A percentile compares a stretch with the other conserved stretches of the same genome.
phyloP scores from a whole-genome alignment of 92 coral and sea anemone genomes.

The Plumapathes pennacea region DNA sequence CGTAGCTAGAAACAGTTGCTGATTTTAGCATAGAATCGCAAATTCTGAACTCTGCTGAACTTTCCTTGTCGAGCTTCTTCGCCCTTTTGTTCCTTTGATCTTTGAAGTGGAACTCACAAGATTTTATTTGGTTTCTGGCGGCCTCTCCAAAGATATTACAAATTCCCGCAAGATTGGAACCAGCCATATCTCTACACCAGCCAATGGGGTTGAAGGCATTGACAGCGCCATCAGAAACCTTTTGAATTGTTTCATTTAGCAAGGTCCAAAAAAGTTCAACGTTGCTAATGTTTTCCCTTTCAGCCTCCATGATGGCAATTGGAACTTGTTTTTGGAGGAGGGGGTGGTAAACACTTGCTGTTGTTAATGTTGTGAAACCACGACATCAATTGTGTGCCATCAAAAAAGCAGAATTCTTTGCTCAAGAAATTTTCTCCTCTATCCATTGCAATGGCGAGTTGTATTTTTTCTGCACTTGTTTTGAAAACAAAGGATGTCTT shows the following conservation, averaged over 20 bases:
- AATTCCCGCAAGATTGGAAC: conserved; percentile 39
- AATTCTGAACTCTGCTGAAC: conserved; percentile 36
- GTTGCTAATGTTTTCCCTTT: conserved; percentile 28
- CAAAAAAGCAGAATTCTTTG: conserved; percentile 56
- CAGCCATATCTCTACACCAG: conserved; percentile 76
- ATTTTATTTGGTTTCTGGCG: conserved; percentile 2
- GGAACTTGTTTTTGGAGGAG: conserved; percentile 30
- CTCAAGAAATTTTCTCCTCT: conserved; percentile 31
- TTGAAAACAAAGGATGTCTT: conserved; percentile 60
- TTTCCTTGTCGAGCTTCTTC: conserved; percentile 18
- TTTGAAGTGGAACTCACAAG: conserved; percentile 68
- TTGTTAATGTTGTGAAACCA: conserved; percentile 43
- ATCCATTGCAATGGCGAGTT: conserved; percentile 47
- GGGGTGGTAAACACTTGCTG: conserved; percentile 59
- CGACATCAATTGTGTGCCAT: conserved; percentile 61
- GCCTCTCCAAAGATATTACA: conserved; percentile 29
- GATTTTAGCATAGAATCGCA: conserved; percentile 39
- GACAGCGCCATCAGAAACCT: conserved; percentile 3
- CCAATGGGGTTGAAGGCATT: conserved; percentile 45
- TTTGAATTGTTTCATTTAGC: conserved; percentile 36
- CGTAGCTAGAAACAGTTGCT: conserved; percentile 28
- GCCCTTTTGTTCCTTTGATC: conserved; percentile 52
- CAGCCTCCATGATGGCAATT: conserved; percentile 34
- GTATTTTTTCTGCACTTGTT: conserved; percentile 31
- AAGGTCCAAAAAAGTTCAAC: conserved; percentile 46